A percentile compares a stretch with the other conserved stretches of the same genome.
Conservation (phyloP, 2,113 vertebrate genomes). For the Eurypyga helias region DNA sequence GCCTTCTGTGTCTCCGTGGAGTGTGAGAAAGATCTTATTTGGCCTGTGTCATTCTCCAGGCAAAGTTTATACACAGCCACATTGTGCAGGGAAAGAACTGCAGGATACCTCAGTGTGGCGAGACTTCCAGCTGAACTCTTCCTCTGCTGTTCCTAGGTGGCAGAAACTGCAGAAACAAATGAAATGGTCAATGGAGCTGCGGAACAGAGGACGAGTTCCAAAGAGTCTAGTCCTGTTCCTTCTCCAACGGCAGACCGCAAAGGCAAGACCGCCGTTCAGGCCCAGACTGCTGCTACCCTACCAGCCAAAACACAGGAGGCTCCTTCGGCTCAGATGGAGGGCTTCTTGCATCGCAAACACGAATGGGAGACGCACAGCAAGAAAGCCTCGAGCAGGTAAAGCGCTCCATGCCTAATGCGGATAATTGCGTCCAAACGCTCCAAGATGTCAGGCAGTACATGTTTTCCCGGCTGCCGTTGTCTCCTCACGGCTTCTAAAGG, state of each 20-base stretch:
- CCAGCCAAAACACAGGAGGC: constrained; percentile 86
- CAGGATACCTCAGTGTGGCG: neutral
- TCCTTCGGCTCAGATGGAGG: constrained; percentile 86
- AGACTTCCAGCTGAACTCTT: neutral
- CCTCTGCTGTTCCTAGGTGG: constrained; percentile 76
- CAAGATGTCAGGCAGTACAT: neutral
- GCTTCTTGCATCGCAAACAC: constrained; percentile 92
- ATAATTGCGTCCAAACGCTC: neutral
- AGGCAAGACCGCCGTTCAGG: constrained; percentile 81
- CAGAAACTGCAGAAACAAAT: constrained; percentile 79
- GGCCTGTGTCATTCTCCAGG: constrained; percentile 77
- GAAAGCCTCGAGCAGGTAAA: constrained; percentile 95
- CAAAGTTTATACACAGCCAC: constrained; percentile 82
- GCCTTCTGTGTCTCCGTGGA: constrained; percentile 76
- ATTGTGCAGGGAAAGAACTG: constrained; percentile 58
- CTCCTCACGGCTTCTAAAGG: neutral
- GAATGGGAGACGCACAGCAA: constrained; percentile 96
- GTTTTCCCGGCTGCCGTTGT: neutral
- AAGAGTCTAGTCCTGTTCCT: constrained; percentile 88
- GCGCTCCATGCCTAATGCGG: fast-evolving
- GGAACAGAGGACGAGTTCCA: constrained; percentile 89
- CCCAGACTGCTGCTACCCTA: constrained; percentile 86
- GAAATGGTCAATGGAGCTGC: constrained; percentile 91
- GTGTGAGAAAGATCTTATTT: constrained; percentile 72
- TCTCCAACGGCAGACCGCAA: constrained; percentile 87